These are phyloP conservation scores for Lacerta agilis DNA, from an alignment of 2,797 vertebrate species.

Conservation along the genomic window DNA sequence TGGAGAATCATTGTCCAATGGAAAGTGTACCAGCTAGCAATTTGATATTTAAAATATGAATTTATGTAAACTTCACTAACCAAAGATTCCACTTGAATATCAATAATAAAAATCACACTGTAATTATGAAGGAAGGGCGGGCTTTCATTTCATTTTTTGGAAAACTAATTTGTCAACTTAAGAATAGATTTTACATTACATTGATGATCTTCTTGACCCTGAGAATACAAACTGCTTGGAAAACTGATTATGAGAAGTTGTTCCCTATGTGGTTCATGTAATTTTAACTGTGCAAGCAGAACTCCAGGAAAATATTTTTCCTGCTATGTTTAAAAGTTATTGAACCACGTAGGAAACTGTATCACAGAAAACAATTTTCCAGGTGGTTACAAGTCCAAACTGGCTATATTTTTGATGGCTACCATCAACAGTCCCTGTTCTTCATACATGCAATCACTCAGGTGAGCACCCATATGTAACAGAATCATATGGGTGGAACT, in stretches of 20 bases:
- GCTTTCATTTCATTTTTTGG: background rate
- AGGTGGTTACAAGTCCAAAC: background rate
- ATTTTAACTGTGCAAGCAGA: background rate
- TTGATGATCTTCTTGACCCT: background rate
- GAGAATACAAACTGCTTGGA: background rate
- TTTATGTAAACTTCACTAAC: background rate
- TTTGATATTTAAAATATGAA: background rate
- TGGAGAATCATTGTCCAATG: background rate
- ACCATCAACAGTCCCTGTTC: background rate
- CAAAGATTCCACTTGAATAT: background rate
- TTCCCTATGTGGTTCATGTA: background rate
- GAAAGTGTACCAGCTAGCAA: background rate
- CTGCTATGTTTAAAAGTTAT: background rate
- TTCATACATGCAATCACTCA: background rate
- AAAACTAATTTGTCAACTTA: background rate
- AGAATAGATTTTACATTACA: background rate
- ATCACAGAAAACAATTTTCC: background rate
- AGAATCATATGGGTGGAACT: background rate
- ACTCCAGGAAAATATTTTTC: too few species aligned
- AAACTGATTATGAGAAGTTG: background rate
- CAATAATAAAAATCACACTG: background rate
- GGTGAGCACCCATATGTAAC: background rate
- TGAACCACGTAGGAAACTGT: background rate
- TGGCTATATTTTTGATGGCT: background rate
- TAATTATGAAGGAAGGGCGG: background rate